Base-by-base conservation (phyloP, 2,113 vertebrate species). In the Ursus arctos region DNA sequence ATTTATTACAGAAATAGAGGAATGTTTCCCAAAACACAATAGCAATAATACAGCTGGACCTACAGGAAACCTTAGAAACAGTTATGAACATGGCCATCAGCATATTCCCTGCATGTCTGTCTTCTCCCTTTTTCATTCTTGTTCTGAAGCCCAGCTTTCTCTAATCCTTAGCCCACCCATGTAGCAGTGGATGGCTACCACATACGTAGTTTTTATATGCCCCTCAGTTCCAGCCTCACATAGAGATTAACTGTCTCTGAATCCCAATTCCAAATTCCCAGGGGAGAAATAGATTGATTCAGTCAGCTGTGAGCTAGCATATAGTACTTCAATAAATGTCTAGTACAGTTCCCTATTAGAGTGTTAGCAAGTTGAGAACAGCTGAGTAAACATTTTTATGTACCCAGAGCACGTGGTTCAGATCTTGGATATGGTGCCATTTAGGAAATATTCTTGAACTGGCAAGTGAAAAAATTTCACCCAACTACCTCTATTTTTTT, bases 371-470 rank as follows among this genome's bases (percentile, higher is more conserved):
- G 36, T n/a, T 80, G 63, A 91, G 40, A 24, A n/a, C 65, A 12
- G 33, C 57, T 71, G 90, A 47, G 28, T 59, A 57, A 71, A 71
- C 26, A 49, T 90, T 47, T 83, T 26, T 53, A 33, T 43, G 47
- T 69, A 72, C 59, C 65, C 28, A 77, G 43, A 81, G 24, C 71
- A 69, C 36, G 12, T 69, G 53, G 21, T 67, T 95, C 22, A 85
- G 61, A 80, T 80, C 36, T 95, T 80, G 61, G 43, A 57, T 74
- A 26, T 16, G 80, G 71, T 81, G 31, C 21, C 43, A 67, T 84
- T 80, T 63, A 55, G 31, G 72, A 95, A 91, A 81, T 91, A 69
- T 49, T 91, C 69, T 93, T 91, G 28, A 95, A 91, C 53, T 88
- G 55, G 31, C 72, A 67, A 84, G 80, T 81, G 43, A 74, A 85